phyloP scores from a whole-genome alignment of 2,113 vertebrate species.

The Neodon shergylaensis region DNA sequence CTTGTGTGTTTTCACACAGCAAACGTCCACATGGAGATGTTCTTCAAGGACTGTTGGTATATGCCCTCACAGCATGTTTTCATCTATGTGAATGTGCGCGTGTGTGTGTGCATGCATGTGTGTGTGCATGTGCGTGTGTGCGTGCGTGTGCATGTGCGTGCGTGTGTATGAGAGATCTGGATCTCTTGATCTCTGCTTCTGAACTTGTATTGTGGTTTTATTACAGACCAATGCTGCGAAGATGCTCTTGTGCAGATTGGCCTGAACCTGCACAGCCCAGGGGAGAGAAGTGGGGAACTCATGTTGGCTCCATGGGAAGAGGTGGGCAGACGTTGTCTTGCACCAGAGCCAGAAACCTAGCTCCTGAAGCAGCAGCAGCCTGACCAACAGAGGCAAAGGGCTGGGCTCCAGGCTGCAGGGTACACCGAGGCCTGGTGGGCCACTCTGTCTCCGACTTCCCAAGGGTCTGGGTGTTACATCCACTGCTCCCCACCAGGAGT shows the following conservation, averaged over 20 bases:
- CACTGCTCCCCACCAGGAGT: neutral
- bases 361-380: neutral
- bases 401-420: neutral
- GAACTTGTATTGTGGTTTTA: slow-evolving; percentile 71
- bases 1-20: neutral
- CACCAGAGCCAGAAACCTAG: slow-evolving; percentile 11
- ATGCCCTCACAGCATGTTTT: neutral
- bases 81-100: neutral
- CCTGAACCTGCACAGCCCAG: slow-evolving; percentile 77
- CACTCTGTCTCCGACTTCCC: neutral
- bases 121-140: neutral
- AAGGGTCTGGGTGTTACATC: neutral
- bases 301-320: slow-evolving; percentile 50
- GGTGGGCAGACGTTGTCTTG: slow-evolving; percentile 54
- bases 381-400: neutral
- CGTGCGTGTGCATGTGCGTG: neutral
- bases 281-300: slow-evolving; percentile 65
- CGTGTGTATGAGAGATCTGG: neutral
- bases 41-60: neutral
- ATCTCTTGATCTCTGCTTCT: slow-evolving; percentile 64
- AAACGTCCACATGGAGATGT: neutral
- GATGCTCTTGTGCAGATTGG: slow-evolving; percentile 67
- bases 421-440: neutral
- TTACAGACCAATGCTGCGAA: slow-evolving; percentile 74
- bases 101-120: neutral